Percentiles rank a stretch among this genome's conserved stretches.
These are phyloP conservation scores for Terrapene triunguis DNA, from an alignment of 2,113 vertebrate species.

Conservation along the genomic window DNA sequence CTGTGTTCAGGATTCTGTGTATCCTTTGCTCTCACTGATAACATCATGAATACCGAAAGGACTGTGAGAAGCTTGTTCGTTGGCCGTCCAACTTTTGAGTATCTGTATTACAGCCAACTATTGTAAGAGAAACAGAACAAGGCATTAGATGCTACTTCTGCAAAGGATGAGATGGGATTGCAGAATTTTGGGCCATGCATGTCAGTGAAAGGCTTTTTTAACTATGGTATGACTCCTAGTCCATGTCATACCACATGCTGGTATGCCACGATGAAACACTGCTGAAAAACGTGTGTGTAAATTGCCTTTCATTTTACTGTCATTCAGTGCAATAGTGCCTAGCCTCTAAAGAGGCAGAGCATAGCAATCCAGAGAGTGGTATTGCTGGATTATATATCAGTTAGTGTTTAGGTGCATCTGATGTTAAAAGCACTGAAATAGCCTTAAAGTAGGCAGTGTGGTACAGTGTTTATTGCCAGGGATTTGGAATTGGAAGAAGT, in stretches of 20 bases:
- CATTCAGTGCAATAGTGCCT: accelerated
- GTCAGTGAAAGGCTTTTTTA: background rate
- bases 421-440: background rate
- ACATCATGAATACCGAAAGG: background rate
- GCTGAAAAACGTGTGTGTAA: accelerated
- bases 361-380: accelerated
- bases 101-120: background rate
- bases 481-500: background rate
- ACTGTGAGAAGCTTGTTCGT: background rate
- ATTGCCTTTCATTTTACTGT: background rate
- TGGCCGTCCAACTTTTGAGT: background rate
- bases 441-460: accelerated
- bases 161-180: background rate
- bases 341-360: accelerated
- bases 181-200: background rate
- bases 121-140: background rate
- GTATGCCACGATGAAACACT: accelerated
- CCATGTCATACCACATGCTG: background rate
- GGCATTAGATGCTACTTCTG: background rate
- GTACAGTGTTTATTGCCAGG: accelerated
- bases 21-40: background rate
- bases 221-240: background rate
- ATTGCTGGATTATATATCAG: accelerated
- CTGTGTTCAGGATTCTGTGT: background rate
- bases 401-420: background rate